Evolutionary conservation across 2,113 vertebrate species (phyloP), one percentile per base, ranked within the genome.

Genomic region (Festucalex cinctus): DNA sequence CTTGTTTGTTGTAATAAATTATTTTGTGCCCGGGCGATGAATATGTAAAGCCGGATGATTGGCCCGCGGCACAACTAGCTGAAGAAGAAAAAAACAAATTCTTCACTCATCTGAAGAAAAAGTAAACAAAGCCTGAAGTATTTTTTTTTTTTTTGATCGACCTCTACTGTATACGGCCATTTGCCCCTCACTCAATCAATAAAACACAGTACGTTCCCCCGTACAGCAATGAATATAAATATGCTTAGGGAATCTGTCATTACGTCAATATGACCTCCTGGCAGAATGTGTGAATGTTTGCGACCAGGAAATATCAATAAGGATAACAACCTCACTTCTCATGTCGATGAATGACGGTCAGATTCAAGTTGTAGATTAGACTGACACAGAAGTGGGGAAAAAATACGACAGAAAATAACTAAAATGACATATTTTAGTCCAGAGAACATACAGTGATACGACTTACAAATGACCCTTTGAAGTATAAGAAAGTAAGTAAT

Each of bases 1-100:
- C 75, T 83, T 91, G 87, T 91, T 91, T 87, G 87, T 83, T 75
- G 60, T 84, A 80, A 86, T 86, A 86, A 84, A 88, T 83, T 44
- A 81, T 86, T 78, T 86, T 84, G 82, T 63, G 75, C 80, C 85
- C 73, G 71, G 85, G 82, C 74, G 62, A 70, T 57, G 69, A 82
- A 88, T 76, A 83, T 82, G 87, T 78, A 79, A 83, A 81, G 78
- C 64, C 75, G 66, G 24, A 76, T 65, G 46, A 48, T 69, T 57
- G 59, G 69, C 78, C 76, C 53, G 1, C 19, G 77, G 83, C 72
- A 64, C 59, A 16, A 35, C 63, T 65, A 44, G 70, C 43, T 32
- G 68, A 53, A 70, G 65, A 70, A 17, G 26, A 74, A 76, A 80
- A 69, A 75, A n/a, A 28, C 26, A 79, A 75, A 66, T 57, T 73